phyloP scores from a whole-genome alignment of 2,888 invertebrate genomes.

The Griposia aprilina region DNA sequence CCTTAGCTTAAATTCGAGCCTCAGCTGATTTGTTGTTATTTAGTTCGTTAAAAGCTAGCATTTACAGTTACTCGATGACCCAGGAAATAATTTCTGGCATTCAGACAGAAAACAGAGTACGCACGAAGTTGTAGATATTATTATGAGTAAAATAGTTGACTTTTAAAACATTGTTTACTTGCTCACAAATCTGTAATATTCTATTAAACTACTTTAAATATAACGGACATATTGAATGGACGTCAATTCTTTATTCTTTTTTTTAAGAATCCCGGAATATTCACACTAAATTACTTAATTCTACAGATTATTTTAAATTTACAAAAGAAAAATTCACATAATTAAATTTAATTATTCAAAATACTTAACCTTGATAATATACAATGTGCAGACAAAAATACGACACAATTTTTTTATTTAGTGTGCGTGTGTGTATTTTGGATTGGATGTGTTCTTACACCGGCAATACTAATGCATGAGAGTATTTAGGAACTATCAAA shows the following conservation, averaged over 20 bases:
- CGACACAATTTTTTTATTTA: too few species aligned
- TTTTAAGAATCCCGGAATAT: background rate
- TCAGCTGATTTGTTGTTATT: background rate
- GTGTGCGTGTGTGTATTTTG: too few species aligned
- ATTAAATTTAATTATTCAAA: slow-evolving; percentile 15
- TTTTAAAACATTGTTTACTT: slow-evolving; percentile 24
- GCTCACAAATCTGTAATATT: slow-evolving; percentile 7
- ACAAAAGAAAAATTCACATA: background rate
- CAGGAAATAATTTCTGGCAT: slow-evolving; percentile 7
- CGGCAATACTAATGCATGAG: too few species aligned
- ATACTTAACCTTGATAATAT: slow-evolving; percentile 40
- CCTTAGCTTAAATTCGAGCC: background rate
- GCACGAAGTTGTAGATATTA: background rate
- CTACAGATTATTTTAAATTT: background rate
- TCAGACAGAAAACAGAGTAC: background rate
- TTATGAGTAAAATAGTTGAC: background rate
- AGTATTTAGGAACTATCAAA: too few species aligned
- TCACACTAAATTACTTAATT: background rate
- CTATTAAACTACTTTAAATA: background rate
- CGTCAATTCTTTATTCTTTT: too few species aligned
- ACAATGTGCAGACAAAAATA: too few species aligned
- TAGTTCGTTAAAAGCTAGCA: background rate
- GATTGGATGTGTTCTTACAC: too few species aligned
- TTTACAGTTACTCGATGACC: background rate
- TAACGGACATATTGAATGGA: background rate